Base-by-base conservation (phyloP, 2,797 vertebrate genomes). In the Danio jaintianensis region DNA sequence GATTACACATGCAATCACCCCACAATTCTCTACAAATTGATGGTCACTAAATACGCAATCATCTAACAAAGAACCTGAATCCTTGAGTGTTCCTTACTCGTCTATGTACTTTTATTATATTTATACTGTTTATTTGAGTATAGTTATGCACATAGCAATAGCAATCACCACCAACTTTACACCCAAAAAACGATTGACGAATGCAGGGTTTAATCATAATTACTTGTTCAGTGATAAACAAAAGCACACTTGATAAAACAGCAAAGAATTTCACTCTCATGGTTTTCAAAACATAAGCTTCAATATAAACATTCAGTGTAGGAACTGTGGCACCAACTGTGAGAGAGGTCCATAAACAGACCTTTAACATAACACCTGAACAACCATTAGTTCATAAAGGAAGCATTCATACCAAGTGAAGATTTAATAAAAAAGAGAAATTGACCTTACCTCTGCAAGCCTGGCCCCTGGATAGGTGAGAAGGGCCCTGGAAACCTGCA, bases 391-490 rank as follows among this genome's bases (percentile, higher is more conserved):
- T 45, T 64, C 72, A 86, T 75, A 52, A 73, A 63, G 71, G 38
- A 6, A 6, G 53, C 82, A 84, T 87, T 86, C 80, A 89, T 77
- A 36, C 3, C 36, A 82, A 64, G 79, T 62, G 40, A n/a, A 82
- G 80, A 40, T 59, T 81, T 55, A 58, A 22, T 82, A 86, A 75
- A 76, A n/a, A 86, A 86, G 83, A 75, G 64, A 29, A 87, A 87
- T 83, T 58, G 52, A 62, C 56, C 76, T 90, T 90, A 95, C 94
- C 93, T 91, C 73, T n/a, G 45, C 79, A 40, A 85, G 76, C 40
- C 76, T 87, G 36, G 83, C 36, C 48, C 86, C 72, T 16, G 86
- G 20, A 8, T 86, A 88, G 76, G 62, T 50, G 4, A 92, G 89
- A 66, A 95, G 86, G 7, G 64, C 87, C 62, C 84, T 86, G 90